Evolutionary conservation across 2,888 invertebrate genomes (phyloP), one percentile per base, ranked within the genome.

Genomic region (Dyspetes luteomarginatus): DNA sequence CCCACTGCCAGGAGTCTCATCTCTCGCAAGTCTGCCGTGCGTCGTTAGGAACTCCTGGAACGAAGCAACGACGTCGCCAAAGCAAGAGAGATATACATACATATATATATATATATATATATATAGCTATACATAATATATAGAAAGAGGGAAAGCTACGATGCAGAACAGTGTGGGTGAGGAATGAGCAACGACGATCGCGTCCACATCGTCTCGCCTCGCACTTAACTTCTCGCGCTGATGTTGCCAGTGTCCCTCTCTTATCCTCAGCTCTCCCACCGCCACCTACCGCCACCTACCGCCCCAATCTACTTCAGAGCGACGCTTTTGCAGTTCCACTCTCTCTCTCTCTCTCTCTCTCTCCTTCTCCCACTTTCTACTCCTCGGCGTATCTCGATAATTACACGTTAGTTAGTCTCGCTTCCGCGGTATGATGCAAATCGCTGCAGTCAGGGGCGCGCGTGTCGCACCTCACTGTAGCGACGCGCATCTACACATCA

Each of bases 361-460:
- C 41, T 48, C 43, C 15, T 30, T 50, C 41, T 43, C 26, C 7
- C 43, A 56, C 73, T 78, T 56, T 24, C 60, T 41, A 60, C 48
- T 36, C 58, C 78, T 75, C 43, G n/a, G 9, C 12, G 22, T 58
- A 73, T 83, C 82, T 79, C 87, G 85, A 88, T 88, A 87, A 88
- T 88, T 88, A 87, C 84, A 83, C 85, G 82, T 82, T 85, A 80
- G 83, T 85, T 84, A 79, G 79, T 78, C 69, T 52, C 56, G 55
- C 58, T 75, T 41, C 62, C 78, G 77, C 50, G 50, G 58, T 56
- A 62, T 26, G 78, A 73, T 64, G 78, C 48, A 71, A 48, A 62
- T 26, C 26, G 55, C 19, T 3, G 30, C 52, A 15, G n/a, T n/a
- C 48, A 24, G 4, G 43, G 36, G 22, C 76, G 45, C 69, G 62